Evolutionary conservation across 2,797 vertebrate species (phyloP).

Genomic region (Apogon hyalosoma): DNA sequence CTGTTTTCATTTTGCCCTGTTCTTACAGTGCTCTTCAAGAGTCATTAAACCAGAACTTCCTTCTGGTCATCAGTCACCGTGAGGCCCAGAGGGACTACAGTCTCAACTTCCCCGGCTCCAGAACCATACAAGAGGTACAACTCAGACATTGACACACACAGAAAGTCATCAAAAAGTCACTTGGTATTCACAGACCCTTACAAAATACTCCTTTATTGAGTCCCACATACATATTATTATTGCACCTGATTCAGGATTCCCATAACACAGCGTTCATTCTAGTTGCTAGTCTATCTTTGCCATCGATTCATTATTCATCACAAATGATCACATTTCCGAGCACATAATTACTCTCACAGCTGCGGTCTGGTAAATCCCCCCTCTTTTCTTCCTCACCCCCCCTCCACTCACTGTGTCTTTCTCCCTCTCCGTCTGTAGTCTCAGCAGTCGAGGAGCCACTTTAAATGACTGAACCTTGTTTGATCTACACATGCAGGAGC

Average conservation of each 20-base stretch:
- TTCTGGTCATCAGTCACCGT: conserved; percentile 96
- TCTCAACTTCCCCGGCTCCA: conserved; percentile 98
- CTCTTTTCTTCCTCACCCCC: conserved; percentile 45
- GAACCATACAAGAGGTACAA: conserved; percentile 98
- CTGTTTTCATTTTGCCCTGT: conserved; percentile 64
- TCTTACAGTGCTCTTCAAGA: conserved; percentile 92
- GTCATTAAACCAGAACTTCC: conserved; percentile 98
- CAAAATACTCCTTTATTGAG: conserved; percentile 26
- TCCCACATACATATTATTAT: conserved; percentile 60
- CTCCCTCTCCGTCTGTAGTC: conserved; percentile 65
- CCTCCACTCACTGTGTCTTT: conserved; percentile 41
- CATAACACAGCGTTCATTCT: conserved; percentile 64
- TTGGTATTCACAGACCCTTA: conserved; percentile 15
- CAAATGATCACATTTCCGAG: conserved; percentile 82
- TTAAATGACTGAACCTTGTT: conserved; percentile 95
- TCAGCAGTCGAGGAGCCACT: conserved; percentile 88
- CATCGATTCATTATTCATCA: conserved; percentile 83
- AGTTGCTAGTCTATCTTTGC: conserved; percentile 79
- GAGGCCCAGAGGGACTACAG: conserved; percentile 99
- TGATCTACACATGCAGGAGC: conserved; percentile 91
- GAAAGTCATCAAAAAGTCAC: conserved; percentile 6
- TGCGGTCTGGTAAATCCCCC: conserved; percentile 68
- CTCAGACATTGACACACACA: conserved; percentile 27
- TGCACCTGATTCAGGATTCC: conserved; percentile 60
- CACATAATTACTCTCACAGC: conserved; percentile 84